A percentile compares a stretch with the other conserved stretches of the same genome.
These are phyloP conservation scores for Echeneis naucrates DNA, from an alignment of 2,797 vertebrate genomes.

Conservation along the genomic window DNA sequence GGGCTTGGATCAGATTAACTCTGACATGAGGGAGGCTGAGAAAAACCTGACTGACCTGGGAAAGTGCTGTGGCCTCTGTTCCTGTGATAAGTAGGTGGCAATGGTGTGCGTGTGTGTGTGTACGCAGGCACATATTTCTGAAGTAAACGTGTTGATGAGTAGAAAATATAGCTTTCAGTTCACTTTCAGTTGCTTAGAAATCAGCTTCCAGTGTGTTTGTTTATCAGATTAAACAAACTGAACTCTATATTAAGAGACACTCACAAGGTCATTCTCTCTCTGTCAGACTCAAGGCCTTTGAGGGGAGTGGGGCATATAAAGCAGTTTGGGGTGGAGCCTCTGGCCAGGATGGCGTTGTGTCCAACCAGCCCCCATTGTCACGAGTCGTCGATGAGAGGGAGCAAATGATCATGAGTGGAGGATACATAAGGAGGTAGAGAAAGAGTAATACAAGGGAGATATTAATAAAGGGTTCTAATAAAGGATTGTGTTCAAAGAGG, in stretches of 20 bases:
- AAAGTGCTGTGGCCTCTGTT: slow-evolving; percentile 95
- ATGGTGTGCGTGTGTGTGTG: slow-evolving; percentile 14
- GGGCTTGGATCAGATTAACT: slow-evolving; percentile 97
- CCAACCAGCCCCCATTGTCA: slow-evolving; percentile 85
- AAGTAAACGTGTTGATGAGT: slow-evolving; percentile 7
- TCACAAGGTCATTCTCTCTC: neutral
- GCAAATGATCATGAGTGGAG: slow-evolving; percentile 89
- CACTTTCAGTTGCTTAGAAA: neutral
- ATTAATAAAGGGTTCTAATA: neutral
- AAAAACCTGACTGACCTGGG: slow-evolving; percentile 95
- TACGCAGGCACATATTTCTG: neutral
- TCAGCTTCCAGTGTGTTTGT: neutral
- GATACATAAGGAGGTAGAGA: slow-evolving; percentile 84
- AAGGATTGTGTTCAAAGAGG: slow-evolving; percentile 8
- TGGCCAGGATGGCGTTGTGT: slow-evolving; percentile 83
- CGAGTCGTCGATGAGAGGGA: slow-evolving; percentile 86
- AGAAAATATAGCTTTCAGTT: no score
- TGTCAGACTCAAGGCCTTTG: slow-evolving; percentile 84
- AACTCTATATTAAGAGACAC: neutral
- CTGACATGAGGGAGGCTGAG: slow-evolving; percentile 96
- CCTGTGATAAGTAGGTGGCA: slow-evolving; percentile 90
- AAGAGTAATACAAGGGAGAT: neutral
- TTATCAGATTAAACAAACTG: neutral
- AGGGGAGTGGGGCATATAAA: slow-evolving; percentile 83
- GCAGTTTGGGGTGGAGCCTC: slow-evolving; percentile 82